Conservation (phyloP, 2,888 invertebrate genomes). For the Hylaea fasciaria region DNA sequence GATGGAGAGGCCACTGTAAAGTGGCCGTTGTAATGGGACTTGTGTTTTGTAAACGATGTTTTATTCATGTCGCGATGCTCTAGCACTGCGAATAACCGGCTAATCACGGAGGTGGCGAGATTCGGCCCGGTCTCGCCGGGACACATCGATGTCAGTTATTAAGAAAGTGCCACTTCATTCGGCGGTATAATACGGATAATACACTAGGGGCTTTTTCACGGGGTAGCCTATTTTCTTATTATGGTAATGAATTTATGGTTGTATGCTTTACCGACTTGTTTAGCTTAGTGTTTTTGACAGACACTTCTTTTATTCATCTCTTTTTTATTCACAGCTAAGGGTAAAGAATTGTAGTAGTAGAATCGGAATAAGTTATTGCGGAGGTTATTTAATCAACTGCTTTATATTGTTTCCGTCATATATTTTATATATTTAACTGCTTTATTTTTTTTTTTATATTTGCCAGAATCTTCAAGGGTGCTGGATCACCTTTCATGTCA, state of each 20-base stretch:
- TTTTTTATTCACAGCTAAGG: no score
- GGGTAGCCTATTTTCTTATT: constrained; percentile 31
- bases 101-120: constrained; percentile 78
- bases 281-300: constrained; percentile 2
- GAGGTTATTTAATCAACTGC: no score
- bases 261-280: constrained; percentile 7
- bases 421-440: no score
- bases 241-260: constrained; percentile 20
- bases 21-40: constrained; percentile 63
- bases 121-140: constrained; percentile 43
- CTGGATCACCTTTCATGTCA: no score
- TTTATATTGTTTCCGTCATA: no score
- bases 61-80: constrained; percentile 79
- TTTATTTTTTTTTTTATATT: no score
- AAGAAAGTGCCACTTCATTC: constrained; percentile 61
- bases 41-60: constrained; percentile 74
- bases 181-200: constrained; percentile 57
- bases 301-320: not conserved
- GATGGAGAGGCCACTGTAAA: constrained; percentile 45
- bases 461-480: no score
- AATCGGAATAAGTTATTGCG: no score
- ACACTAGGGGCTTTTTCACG: constrained; percentile 19
- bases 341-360: no score
- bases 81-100: constrained; percentile 73
- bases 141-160: constrained; percentile 52